Conservation (phyloP, 2,797 vertebrate species). For the Hozukius guyotensis region DNA sequence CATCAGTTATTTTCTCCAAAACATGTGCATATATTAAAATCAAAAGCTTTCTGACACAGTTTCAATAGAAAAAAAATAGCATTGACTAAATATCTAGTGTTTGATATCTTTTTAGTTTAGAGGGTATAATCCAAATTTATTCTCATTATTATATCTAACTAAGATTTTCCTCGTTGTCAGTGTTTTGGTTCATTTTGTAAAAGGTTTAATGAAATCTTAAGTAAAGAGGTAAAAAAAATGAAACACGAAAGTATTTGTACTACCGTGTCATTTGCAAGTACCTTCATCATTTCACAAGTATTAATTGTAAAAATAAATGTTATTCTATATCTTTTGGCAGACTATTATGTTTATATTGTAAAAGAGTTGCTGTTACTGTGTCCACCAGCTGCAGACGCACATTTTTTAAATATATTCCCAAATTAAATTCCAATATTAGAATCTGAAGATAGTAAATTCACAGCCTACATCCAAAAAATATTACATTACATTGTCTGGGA, state of each 20-base stretch:
- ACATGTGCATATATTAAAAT: not conserved
- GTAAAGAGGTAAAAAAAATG: not conserved
- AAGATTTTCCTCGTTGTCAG: not conserved
- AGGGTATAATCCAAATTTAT: not conserved
- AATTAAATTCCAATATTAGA: not conserved
- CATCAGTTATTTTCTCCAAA: not conserved
- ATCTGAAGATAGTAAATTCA: rapidly evolving
- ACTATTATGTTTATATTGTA: not conserved
- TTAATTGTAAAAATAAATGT: not conserved
- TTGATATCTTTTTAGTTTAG: too few species aligned
- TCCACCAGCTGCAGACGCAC: not conserved
- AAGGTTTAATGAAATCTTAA: not conserved
- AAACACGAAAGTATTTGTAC: not conserved
- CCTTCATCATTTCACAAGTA: not conserved
- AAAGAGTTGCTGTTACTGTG: not conserved
- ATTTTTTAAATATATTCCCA: not conserved
- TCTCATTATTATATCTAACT: not conserved
- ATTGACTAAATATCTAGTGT: too few species aligned
- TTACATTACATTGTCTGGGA: not conserved
- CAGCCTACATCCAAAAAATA: rapidly evolving
- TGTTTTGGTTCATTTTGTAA: not conserved
- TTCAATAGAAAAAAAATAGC: not conserved
- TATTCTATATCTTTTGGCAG: not conserved
- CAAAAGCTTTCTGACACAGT: not conserved
- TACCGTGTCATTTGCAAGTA: not conserved